phyloP scores from a whole-genome alignment of 2,113 vertebrate species.

The Semnornis frantzii region DNA sequence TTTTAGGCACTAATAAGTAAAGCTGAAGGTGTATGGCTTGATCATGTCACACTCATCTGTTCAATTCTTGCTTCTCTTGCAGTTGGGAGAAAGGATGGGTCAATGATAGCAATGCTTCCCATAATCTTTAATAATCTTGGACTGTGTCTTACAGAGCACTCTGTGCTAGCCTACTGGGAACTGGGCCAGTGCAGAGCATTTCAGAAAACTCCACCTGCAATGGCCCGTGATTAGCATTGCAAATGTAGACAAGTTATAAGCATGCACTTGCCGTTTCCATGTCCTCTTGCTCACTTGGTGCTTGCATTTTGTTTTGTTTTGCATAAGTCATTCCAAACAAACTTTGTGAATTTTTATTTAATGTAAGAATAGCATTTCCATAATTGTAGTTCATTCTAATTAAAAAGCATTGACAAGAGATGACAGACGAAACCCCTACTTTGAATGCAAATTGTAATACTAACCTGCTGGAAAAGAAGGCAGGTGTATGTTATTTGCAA shows the following conservation, averaged over 20 bases:
- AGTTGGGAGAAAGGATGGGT: not conserved
- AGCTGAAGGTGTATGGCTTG: not conserved
- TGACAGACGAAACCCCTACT: not conserved
- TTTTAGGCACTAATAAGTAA: not conserved
- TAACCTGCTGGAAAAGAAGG: not conserved
- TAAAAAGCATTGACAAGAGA: not conserved
- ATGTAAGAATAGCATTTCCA: not conserved
- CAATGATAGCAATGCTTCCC: not conserved
- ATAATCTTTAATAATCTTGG: not conserved
- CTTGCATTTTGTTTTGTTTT: not conserved
- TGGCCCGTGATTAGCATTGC: not conserved
- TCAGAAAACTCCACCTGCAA: not conserved
- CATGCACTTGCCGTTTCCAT: not conserved
- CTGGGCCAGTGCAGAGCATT: not conserved
- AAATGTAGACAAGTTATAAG: not conserved
- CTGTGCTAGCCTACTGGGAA: not conserved
- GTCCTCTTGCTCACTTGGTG: not conserved
- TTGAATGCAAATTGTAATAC: not conserved
- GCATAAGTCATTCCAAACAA: not conserved
- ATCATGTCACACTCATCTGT: fast-evolving
- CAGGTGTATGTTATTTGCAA: not conserved
- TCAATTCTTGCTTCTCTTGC: not conserved
- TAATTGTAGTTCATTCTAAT: not conserved
- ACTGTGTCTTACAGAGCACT: not conserved
- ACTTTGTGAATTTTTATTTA: not conserved